Base-by-base conservation (phyloP, 2,797 vertebrate genomes). In the Enteromius anoplus region DNA sequence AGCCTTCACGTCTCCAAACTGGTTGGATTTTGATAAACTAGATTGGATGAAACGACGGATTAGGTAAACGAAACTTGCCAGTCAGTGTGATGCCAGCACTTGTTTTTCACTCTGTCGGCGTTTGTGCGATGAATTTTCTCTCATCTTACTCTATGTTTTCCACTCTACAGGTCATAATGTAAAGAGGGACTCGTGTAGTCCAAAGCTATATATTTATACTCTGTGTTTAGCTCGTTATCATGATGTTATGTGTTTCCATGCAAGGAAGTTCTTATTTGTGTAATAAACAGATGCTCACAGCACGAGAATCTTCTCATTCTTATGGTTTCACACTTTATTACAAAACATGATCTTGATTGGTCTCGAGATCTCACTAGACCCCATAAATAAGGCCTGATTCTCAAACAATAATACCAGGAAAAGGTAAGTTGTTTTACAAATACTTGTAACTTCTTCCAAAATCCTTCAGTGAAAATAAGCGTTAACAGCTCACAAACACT, bases 191-290 rank as follows among this genome's bases (percentile, higher is more conserved):
- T 84, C 86, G 83, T 71, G 85, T 92, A 89, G 88, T 83, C 87
- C 83, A 92, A 82, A 91, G 90, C 82, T 93, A 88, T 94, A 93
- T 94, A 94, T 94, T 95, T 95, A 94, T 94, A 94, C 88, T 89
- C 84, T 88, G 87, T 89, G 88, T 92, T 55, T 90, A 89, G 91
- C 90, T 87, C 9, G 51, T 84, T 82, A 78, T 26, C 47, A 29
- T 84, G 73, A 75, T 58, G 88, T 90, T 83, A 64, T 90, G 88
- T 92, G 88, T 86, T 90, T 85, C 90, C 40, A 75, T 49, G 23
- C 60, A 73, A 83, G 47, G 64, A 83, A 73, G 60, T 64, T 83
- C 62, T 75, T 81, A 84, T 86, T 81, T 80, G 53, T 81, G 72
- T 81, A 88, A 87, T 88, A 87, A 86, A 88, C 77, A 75, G 81